Evolutionary conservation across 1,140 invertebrate species (phyloP).

Genomic region (Drosophila kohkoa): DNA sequence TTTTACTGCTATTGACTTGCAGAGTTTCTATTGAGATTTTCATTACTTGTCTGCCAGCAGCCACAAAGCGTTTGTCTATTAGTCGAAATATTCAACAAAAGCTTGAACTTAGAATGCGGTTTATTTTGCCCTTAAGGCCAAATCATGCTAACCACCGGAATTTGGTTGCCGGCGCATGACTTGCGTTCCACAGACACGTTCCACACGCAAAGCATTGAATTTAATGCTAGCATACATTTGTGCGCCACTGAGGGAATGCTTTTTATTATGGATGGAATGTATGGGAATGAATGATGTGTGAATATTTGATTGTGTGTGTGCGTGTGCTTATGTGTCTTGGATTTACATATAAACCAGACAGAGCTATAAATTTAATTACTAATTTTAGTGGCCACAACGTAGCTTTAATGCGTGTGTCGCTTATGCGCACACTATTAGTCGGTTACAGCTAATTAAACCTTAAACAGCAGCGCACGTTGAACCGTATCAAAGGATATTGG

Average conservation of each 20-base stretch:
- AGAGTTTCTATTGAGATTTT: too few relatives aligned
- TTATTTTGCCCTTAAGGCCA: background rate
- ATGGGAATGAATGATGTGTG: slow-evolving; percentile 4
- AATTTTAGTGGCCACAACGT: slow-evolving; percentile 3
- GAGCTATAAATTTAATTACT: slow-evolving; percentile 13
- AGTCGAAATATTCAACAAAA: background rate
- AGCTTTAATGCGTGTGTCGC: slow-evolving; percentile 5
- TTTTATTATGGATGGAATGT: background rate
- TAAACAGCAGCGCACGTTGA: slow-evolving; percentile 11
- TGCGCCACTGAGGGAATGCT: background rate
- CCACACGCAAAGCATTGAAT: background rate
- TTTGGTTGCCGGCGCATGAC: background rate
- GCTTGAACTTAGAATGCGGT: background rate
- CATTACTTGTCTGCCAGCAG: background rate
- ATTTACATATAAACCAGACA: slow-evolving; percentile 12
- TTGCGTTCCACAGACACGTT: slow-evolving; percentile 2
- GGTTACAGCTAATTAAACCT: slow-evolving; percentile 20
- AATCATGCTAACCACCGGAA: background rate
- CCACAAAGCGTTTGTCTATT: background rate
- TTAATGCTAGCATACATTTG: slow-evolving; percentile 18
- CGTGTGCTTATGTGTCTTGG: background rate
- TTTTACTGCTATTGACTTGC: too few relatives aligned
- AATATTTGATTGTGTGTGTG: background rate
- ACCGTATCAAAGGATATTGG: background rate
- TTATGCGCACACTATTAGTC: slow-evolving; percentile 12